Base-by-base conservation (phyloP, 2,113 vertebrate genomes). In the Gopherus evgoodei region DNA sequence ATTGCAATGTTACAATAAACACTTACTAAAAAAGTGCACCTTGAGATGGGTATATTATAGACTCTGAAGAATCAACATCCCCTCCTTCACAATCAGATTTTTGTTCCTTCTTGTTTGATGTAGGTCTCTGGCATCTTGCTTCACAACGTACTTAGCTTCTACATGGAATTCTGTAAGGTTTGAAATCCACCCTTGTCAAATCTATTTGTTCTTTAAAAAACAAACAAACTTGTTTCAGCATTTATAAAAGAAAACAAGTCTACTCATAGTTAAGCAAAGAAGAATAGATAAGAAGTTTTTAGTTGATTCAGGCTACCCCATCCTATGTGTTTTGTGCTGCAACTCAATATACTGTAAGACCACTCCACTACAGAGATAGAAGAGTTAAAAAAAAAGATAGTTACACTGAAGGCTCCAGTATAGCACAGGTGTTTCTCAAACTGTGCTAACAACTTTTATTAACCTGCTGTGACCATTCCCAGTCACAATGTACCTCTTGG, bases 371-470 rank as follows among this genome's bases (percentile, higher is more conserved):
- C 2, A 82, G 38, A 87, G 6, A 52, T 27, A 10, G 56, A 57
- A 57, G 57, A 11, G 11, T 49, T 11, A 49, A 49, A 49, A 49
- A 49, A 11, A 49, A 49, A 49, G 47, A 83, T 3, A 93, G 8
- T 87, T 11, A 0, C 0, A 21, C 0, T 44, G 3, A 5, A 3
- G 1, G 83, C 42, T 91, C 17, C n/a, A 84, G 44, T 6, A n/a
- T 22, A n/a, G 14, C 17, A 11, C 0, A 2, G 16, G 35, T 53
- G 89, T 86, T 93, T 59, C 93, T 93, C 69, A 7, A 42, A 31
- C 50, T 65, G 49, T n/a, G 7, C 62, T 88, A 82, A 92, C 47
- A 83, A 54, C 72, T 3, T 11, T 83, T 83, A 82, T 13, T 25
- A 72, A 69, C 24, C 65, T 78, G 53, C 72, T 49, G 38, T 53